These are phyloP conservation scores for Hirundichthys speculiger DNA, from an alignment of 2,113 vertebrate species.

Conservation along the genomic window DNA sequence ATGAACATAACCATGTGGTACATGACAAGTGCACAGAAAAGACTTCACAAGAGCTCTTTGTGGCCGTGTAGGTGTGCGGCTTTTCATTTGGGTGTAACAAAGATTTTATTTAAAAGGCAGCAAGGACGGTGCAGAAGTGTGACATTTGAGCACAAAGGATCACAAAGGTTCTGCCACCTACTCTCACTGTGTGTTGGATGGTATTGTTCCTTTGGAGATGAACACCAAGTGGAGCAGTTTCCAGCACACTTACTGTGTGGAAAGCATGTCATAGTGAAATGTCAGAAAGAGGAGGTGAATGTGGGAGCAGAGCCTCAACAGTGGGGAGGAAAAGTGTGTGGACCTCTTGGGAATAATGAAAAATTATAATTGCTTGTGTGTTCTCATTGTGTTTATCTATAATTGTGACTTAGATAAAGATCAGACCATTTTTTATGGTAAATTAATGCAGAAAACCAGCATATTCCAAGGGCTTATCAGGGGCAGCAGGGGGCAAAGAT, in stretches of 20 bases:
- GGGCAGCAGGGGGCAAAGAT: too few relatives aligned
- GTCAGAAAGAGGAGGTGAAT: conserved; percentile 19
- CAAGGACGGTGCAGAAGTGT: conserved; percentile 35
- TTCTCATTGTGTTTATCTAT: too few relatives aligned
- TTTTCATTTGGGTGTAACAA: conserved; percentile 26
- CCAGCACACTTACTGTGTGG: conserved; percentile 10
- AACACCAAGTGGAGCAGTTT: conserved; percentile 32
- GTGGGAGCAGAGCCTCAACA: not conserved
- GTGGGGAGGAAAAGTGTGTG: too few relatives aligned
- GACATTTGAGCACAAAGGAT: conserved; percentile 59
- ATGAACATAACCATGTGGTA: conserved; percentile 24
- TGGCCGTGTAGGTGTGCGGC: conserved; percentile 34
- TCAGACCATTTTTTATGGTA: too few relatives aligned
- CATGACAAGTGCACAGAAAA: conserved; percentile 3
- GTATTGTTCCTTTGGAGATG: conserved; percentile 40
- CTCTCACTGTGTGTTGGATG: conserved; percentile 31
- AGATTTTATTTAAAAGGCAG: conserved; percentile 48
- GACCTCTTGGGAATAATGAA: too few relatives aligned
- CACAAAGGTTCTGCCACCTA: conserved; percentile 40
- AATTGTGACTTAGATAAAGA: too few relatives aligned
- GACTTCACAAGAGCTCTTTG: conserved; percentile 29
- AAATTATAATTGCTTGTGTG: too few relatives aligned
- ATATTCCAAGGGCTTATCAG: too few relatives aligned
- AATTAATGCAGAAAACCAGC: too few relatives aligned
- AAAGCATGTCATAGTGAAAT: conserved; percentile 4